Evolutionary conservation across 2,113 vertebrate genomes (phyloP).

Genomic region (Scomber scombrus): DNA sequence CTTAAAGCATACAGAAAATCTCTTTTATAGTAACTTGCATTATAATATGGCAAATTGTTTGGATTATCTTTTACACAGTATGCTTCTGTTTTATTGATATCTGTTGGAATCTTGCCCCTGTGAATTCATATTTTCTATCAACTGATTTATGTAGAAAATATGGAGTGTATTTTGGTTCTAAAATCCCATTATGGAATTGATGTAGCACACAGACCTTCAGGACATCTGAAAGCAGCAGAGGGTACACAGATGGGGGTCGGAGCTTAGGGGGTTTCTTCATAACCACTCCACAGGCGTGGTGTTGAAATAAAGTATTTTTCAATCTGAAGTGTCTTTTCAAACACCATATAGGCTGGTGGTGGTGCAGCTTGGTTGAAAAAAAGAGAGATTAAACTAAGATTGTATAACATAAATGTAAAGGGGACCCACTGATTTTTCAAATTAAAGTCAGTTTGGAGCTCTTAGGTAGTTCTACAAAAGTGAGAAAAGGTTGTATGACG

Average conservation of each 20-base stretch:
- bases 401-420: too few species aligned
- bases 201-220: slow-evolving; percentile 20
- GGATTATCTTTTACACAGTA: background rate
- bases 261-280: slow-evolving; percentile 22
- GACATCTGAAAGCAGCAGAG: slow-evolving; percentile 27
- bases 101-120: background rate
- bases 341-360: background rate
- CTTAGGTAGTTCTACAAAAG: too few species aligned
- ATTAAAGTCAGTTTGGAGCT: too few species aligned
- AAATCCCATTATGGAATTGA: slow-evolving; percentile 37
- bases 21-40: background rate
- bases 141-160: slow-evolving; percentile 14
- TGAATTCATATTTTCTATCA: background rate
- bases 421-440: too few species aligned
- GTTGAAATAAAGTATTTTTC: background rate
- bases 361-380: background rate
- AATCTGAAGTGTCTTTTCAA: background rate
- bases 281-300: background rate
- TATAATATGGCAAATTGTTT: slow-evolving; percentile 2
- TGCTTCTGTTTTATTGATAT: background rate
- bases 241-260: slow-evolving; percentile 11
- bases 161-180: slow-evolving; percentile 2
- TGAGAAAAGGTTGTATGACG: too few species aligned
- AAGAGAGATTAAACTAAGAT: background rate
- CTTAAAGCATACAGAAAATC: background rate